Evolutionary conservation across 2,888 invertebrate species (phyloP).

Genomic region (Cheilosia vernalis): DNA sequence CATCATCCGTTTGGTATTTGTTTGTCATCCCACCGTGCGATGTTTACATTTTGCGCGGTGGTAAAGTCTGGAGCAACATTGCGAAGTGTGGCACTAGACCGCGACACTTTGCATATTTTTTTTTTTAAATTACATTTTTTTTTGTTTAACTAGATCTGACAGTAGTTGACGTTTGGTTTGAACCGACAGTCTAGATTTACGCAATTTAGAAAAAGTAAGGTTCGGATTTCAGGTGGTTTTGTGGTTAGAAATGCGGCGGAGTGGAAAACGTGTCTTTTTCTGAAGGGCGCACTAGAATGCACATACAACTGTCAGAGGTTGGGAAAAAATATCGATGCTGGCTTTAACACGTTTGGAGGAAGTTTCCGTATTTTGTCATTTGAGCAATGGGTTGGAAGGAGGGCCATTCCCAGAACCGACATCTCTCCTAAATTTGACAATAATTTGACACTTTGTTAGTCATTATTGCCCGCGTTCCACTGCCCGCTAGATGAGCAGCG

Average conservation of each 20-base stretch:
- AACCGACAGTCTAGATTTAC: constrained; percentile 19
- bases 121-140: background rate
- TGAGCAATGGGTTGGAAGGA: no score
- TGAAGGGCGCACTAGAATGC: background rate
- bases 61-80: constrained; percentile 7
- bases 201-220: constrained; percentile 17
- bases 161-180: constrained; percentile 10
- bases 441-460: no score
- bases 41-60: constrained; percentile 9
- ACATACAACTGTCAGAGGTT: background rate
- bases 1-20: constrained; percentile 26
- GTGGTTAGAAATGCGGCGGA: background rate
- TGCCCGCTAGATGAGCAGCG: no score
- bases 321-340: background rate
- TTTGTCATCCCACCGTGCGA: constrained; percentile 12
- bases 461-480: no score
- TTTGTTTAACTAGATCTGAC: background rate
- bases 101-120: constrained; percentile 17
- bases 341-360: no score
- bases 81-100: constrained; percentile 18
- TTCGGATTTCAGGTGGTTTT: constrained; percentile 36
- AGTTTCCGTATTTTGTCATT: no score
- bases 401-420: no score
- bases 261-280: background rate
- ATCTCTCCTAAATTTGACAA: no score